Evolutionary conservation across 2,113 vertebrate species (phyloP), one percentile per base, ranked within the genome.

Genomic region (Myotis yumanensis): DNA sequence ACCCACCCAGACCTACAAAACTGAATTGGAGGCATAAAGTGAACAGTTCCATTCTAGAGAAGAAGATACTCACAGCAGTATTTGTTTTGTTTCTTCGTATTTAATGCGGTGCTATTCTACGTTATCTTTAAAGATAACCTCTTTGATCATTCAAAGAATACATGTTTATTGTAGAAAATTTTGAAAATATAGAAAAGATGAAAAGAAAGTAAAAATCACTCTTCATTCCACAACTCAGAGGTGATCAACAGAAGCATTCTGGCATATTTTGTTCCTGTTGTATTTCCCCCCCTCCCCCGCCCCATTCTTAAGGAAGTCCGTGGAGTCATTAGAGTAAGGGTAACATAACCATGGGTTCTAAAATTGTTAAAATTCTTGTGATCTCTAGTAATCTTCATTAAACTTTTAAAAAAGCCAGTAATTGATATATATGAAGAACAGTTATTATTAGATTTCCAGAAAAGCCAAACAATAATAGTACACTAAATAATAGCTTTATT

Each of bases 171-270:
- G 9, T 46, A 76, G 43, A 46, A 92, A 94, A 87, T 16, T 37
- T 75, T 91, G 57, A 64, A 76, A 82, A 75, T 71, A 57, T 28
- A 82, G 46, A 43, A 90, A 96, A 79, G 28, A 35, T 80, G 28
- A 11, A 75, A 85, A 89, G 37, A 43, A 66, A 57, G 37, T 37
- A 71, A 91, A 87, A 79, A 40, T 52, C 54, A n/a, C 14, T 7
- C 5, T 35, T 83, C 51, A 71, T 57, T 16, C 9, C 46, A 25
- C 10, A 76, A 43, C 22, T 86, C 32, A 64, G 62, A 77, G 7
- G 5, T 79, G 46, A 73, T 77, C 51, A 54, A 37, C 73, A 23
- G 40, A 66, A 37, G 1, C 35, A 54, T 52, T 77, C 62, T 52
- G 37, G 11, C 51, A 17, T 71, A 6, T 46, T 66, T 69, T 17